A percentile compares a stretch with the other conserved stretches of the same genome.
Evolutionary conservation across 2,113 vertebrate species (phyloP).

Genomic region (Chrysochloris asiatica): DNA sequence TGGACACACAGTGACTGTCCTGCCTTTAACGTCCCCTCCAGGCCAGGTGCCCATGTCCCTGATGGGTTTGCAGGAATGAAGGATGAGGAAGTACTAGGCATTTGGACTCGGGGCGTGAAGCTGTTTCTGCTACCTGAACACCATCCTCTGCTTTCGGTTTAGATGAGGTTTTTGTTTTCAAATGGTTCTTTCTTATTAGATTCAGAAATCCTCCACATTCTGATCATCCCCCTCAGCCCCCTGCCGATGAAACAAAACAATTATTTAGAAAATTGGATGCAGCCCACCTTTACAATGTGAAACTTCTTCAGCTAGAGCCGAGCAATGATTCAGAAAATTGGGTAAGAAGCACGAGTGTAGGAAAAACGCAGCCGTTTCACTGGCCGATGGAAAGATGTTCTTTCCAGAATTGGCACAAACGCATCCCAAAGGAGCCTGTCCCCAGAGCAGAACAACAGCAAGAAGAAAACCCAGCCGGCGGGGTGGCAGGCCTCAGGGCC

Average conservation of each 20-base stretch:
- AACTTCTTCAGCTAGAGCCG: not conserved
- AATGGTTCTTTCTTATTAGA: not conserved
- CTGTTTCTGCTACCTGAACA: not conserved
- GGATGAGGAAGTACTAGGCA: fast-evolving
- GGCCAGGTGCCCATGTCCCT: fast-evolving
- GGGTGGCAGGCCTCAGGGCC: not conserved
- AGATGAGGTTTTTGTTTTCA: too few species aligned
- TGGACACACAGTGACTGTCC: too few species aligned
- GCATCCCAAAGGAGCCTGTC: fast-evolving
- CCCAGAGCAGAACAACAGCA: fast-evolving
- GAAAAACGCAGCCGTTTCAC: not conserved
- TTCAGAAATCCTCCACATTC: too few species aligned
- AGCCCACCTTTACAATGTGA: not conserved
- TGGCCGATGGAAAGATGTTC: fast-evolving
- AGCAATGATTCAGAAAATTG: not conserved
- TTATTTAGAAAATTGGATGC: not conserved
- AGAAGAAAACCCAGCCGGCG: fast-evolving
- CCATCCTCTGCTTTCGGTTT: fast-evolving
- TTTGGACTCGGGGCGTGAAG: fast-evolving
- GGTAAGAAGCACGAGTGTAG: not conserved
- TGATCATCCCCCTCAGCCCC: too few species aligned
- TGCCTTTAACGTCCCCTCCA: not conserved
- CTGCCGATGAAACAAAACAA: not conserved
- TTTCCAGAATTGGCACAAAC: fast-evolving
- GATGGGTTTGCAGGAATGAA: not conserved